Evolutionary conservation across 2,113 vertebrate species (phyloP).

Genomic region (Chiloscyllium plagiosum): DNA sequence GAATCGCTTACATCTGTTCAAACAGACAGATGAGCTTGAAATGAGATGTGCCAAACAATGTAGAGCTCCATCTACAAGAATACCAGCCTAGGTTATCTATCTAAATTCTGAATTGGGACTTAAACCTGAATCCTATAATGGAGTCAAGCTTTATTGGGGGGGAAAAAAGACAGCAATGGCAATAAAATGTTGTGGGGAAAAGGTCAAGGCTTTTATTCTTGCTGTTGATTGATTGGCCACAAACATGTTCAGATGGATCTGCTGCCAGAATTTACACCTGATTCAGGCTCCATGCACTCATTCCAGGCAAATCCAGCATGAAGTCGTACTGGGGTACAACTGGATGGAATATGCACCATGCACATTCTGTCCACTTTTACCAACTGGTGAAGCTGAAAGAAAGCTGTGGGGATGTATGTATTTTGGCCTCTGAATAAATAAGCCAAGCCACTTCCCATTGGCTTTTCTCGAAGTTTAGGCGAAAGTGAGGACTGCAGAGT

Average conservation of each 20-base stretch:
- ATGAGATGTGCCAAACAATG: background rate
- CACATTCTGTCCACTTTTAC: background rate
- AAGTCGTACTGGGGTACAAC: background rate
- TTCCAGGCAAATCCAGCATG: background rate
- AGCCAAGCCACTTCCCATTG: background rate
- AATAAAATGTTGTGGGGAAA: background rate
- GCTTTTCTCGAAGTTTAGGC: background rate
- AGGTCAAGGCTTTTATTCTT: background rate
- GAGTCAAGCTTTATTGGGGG: background rate
- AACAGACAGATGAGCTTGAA: background rate
- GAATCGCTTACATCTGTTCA: background rate
- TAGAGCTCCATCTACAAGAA: background rate
- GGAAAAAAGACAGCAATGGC: background rate
- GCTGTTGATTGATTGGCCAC: background rate
- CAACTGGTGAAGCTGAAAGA: background rate
- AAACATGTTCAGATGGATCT: background rate
- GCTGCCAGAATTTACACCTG: background rate
- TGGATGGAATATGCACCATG: background rate
- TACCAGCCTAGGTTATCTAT: background rate
- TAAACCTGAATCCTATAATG: background rate
- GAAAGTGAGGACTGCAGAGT: no score
- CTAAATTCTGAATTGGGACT: background rate
- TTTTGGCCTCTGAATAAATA: background rate
- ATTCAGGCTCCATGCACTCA: background rate
- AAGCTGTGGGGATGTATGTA: background rate